Base-by-base conservation (phyloP, 2,797 vertebrate species). In the Enteromius unitaeniatus region DNA sequence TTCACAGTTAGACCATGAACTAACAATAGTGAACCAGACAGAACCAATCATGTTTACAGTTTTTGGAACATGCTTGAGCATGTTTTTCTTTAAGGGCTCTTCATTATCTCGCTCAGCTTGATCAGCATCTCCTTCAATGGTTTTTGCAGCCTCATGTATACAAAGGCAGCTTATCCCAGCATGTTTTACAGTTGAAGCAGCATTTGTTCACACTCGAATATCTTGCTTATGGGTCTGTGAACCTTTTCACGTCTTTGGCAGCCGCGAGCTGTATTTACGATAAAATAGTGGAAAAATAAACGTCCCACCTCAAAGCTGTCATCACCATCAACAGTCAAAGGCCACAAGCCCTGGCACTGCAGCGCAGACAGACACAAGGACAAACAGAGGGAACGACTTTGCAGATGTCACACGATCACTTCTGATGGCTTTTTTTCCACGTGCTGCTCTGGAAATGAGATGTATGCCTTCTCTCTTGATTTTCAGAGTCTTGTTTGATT, bases 231-330 rank as follows among this genome's bases (percentile, higher is more conserved):
- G 47, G 47, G 62, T 55, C 82, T 83, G 15, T 89, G 2, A 53
- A 89, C 75, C 31, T 11, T 76, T 82, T 65, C 64, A 69, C 8
- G 4, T 80, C 78, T 34, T 45, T 73, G 62, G 70, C 79, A 86
- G 88, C 80, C 74, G 9, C 37, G 2, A 84, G 89, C 86, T 78
- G 31, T 87, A 90, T 93, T 93, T 91, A 91, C 55, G 47, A 89
- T 87, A 89, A 92, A 91, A 91, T 89, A 91, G 47, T 87, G 91
- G 87, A 91, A 92, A 91, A 85, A 88, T 87, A 90, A 92, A 86
- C 51, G 40, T 89, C 84, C 72, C 7, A 6, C 19, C 69, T 86
- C 34, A 86, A 67, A 86, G 68, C 77, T 82, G 88, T 88, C 89
- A 77, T 91, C 86, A 92, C 89, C 79, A 55, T 91, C 91, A 93